Base-by-base conservation (phyloP, 2,797 vertebrate genomes). In the Acropternis orthonyx region DNA sequence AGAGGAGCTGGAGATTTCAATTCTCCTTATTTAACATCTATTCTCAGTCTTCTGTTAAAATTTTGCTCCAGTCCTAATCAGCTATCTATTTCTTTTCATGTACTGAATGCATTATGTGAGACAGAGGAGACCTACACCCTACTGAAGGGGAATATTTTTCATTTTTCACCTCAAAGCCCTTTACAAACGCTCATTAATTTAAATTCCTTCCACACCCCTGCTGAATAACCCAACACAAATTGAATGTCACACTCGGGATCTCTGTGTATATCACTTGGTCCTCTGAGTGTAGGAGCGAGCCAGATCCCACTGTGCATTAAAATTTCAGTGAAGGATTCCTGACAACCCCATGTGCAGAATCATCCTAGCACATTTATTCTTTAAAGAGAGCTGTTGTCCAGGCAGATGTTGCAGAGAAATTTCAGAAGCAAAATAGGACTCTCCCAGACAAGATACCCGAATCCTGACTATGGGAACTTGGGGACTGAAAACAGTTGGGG, bases 161-260 rank as follows among this genome's bases (percentile, higher is more conserved):
- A 84, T 94, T 94, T 95, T 94, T 95, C 79, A 90, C 83, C 88
- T 93, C 92, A 90, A 59, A 86, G 66, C 48, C 48, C 71, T 93
- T 88, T 81, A 76, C 46, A 84, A 78, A 69, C 34, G 69, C 36
- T 92, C 71, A 82, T 93, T 91, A 91, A 92, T 96, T 88, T 86
- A 86, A 94, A 93, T 88, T 93, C 94, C 36, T 91, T 93, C 77
- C 73, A 86, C 83, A 73, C 9, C 46, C 58, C 72, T 91, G 72
- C 54, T 83, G 89, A 91, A 92, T 86, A 92, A 92, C 27, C 59
- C 66, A 86, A 86, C 67, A 81, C 59, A 94, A 95, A 84, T 9
- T 10, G 72, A 91, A 92, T 66, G 79, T 88, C 79, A 84, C 66
- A 68, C 71, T 93, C 10, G 15, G 86, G 55, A 93, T 81, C 81